These are phyloP conservation scores for Dendroctonus valens DNA, from an alignment of 1,140 invertebrate genomes.

Conservation along the genomic window DNA sequence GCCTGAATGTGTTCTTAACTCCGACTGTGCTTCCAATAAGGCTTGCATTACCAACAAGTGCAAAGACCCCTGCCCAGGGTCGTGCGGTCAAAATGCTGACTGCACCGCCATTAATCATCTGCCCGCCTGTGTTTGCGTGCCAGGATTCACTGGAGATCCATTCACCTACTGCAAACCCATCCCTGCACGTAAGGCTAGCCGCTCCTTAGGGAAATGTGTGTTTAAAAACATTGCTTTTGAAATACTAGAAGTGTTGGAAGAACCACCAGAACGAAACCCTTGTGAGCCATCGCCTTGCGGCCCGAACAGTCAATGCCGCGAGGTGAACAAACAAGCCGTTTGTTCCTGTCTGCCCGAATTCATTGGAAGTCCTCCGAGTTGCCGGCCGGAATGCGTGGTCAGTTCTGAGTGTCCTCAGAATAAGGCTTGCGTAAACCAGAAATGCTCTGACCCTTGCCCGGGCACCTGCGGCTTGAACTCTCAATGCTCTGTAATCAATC, in stretches of 20 bases:
- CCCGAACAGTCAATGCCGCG: slow-evolving; percentile 64
- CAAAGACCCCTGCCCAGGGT: slow-evolving; percentile 68
- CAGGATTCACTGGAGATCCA: slow-evolving; percentile 69
- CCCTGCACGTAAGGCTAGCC: slow-evolving; percentile 25
- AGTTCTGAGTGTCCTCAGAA: slow-evolving; percentile 75
- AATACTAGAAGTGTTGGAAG: slow-evolving; percentile 26
- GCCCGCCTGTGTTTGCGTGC: slow-evolving; percentile 66
- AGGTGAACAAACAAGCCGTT: slow-evolving; percentile 53
- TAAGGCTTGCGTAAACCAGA: slow-evolving; percentile 72
- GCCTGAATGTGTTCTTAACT: slow-evolving; percentile 66
- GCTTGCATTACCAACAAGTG: slow-evolving; percentile 71
- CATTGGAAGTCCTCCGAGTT: slow-evolving; percentile 64
- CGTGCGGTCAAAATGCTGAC: slow-evolving; percentile 68
- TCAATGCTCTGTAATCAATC: slow-evolving; percentile 70
- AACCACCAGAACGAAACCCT: slow-evolving; percentile 53
- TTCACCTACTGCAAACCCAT: slow-evolving; percentile 53
- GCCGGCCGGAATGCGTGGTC: slow-evolving; percentile 78
- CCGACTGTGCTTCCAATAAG: slow-evolving; percentile 60
- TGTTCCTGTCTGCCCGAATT: slow-evolving; percentile 65
- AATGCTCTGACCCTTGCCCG: slow-evolving; percentile 72
- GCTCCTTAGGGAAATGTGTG: slow-evolving; percentile 64
- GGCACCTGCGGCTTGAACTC: slow-evolving; percentile 72
- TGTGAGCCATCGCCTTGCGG: slow-evolving; percentile 65
- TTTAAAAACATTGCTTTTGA: slow-evolving; percentile 11
- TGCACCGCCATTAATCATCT: slow-evolving; percentile 71